Evolutionary conservation across 2,113 vertebrate genomes (phyloP).

Genomic region (Gadus chalcogrammus): DNA sequence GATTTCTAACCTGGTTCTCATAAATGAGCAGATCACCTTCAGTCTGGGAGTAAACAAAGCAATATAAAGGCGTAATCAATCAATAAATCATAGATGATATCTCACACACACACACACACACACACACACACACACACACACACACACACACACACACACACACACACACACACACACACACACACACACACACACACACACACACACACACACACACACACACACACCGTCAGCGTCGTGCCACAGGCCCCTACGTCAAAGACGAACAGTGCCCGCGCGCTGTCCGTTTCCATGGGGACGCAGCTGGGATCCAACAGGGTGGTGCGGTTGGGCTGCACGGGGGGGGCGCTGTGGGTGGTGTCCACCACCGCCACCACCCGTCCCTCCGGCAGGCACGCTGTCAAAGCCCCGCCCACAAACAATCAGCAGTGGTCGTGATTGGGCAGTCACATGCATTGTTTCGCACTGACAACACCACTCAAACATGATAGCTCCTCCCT

Average conservation of each 20-base stretch:
- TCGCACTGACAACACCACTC: not conserved
- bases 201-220: not conserved
- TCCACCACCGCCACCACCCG: conserved; percentile 58
- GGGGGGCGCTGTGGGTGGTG: conserved; percentile 52
- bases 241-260: conserved; percentile 64
- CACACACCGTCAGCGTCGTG: conserved; percentile 53
- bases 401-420: not conserved
- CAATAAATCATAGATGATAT: not conserved
- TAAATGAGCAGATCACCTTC: conserved; percentile 59
- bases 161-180: no score
- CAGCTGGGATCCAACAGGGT: conserved; percentile 56
- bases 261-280: conserved; percentile 58
- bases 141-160: no score
- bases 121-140: no score
- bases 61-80: not conserved
- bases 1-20: conserved; percentile 68
- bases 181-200: no score
- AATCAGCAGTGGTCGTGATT: not conserved
- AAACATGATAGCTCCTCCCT: not conserved
- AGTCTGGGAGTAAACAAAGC: conserved; percentile 38
- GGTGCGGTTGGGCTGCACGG: conserved; percentile 48
- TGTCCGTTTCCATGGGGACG: conserved; percentile 52
- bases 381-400: conserved; percentile 65
- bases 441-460: not conserved
- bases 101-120: no score